Evolutionary conservation across 1,140 invertebrate species (phyloP), one percentile per base, ranked within the genome.

Genomic region (Caenorhabditis remanei): DNA sequence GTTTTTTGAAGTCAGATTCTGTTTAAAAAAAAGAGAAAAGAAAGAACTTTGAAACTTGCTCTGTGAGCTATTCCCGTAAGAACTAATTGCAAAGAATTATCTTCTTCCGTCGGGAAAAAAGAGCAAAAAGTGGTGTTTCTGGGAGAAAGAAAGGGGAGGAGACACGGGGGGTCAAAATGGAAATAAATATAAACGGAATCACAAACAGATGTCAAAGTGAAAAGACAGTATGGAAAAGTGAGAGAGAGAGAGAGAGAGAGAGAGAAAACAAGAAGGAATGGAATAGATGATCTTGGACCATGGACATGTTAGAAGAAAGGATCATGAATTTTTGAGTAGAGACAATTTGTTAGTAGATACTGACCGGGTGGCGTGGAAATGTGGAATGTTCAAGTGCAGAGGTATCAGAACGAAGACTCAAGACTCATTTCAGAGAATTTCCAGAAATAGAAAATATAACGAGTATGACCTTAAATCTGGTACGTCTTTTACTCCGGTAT

Each of bases 101-200:
- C n/a, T n/a, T n/a, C 56, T n/a, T 58, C n/a, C 56, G 8, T 19
- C 21, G 8, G n/a, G 8, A 21, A 75, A 9, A 46, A 46, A 9
- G 67, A 75, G 67, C 67, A 75, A 43, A 75, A 75, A 43, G 40
- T 75, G 67, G 43, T 75, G 67, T 75, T 16, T 75, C 41, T 75
- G 4, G 43, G 67, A 67, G 63, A 67, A 75, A 48, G 41, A n/a
- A 43, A 19, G 19, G 13, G 67, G 43, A 58, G 56, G 67, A 32
- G 9, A 48, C 67, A 75, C 41, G 67, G 67, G 67, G 65, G 67
- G 67, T 75, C 67, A 75, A 75, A 75, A 75, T 75, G 67, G 67
- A 75, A 75, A 75, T 75, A 75, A 75, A 75, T 75, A 75, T 75
- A 75, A 75, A 75, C 67, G 67, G 67, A 75, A 75, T 75, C 67